Evolutionary conservation across 2,888 invertebrate genomes (phyloP), one percentile per base, ranked within the genome.

Genomic region (Pachydiplax longipennis): DNA sequence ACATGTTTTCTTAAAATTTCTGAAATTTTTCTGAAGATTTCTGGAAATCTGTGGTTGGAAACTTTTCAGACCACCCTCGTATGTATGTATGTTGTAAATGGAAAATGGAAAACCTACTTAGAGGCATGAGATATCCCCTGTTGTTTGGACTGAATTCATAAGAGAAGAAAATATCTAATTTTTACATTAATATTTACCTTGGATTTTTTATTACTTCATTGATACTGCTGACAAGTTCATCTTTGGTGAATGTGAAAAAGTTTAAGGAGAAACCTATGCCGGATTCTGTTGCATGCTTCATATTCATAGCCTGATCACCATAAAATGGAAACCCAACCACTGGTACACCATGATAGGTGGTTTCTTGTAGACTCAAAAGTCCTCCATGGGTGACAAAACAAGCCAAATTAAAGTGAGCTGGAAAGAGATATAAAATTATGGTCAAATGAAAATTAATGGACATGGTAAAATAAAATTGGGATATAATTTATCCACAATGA

Each of bases 381-480:
- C 96, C 96, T 8, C 96, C 96, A 92, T 96, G 96, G 0, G 96
- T 95, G 92, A 97, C 95, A 92, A 97, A 96, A 0, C 95, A 93
- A 92, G 94, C 95, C 22, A 95, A 92, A 90, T 95, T 96, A 0
- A 95, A 95, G 93, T 96, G 96, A 0, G 95, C 95, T 93, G 93
- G 37, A 94, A 93, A 58, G 5, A 25, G n/a, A 25, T 3, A 82
- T 10, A 25, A 82, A 40, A 22, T 53, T 53, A 53, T 18, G 15
- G 53, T 18, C 18, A 18, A 53, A 53, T 44, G 44, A 44, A 44
- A 8, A 44, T 44, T 44, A n/a, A 5, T 40, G 6, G 40, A 2
- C 40, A 40, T 40, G 40, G 6, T 40, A 40, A 6, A 40, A 40
- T 40, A n/a, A n/a, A n/a, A n/a, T n/a, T n/a, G n/a, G n/a, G n/a